Evolutionary conservation across 1,140 invertebrate genomes (phyloP), one percentile per base, ranked within the genome.

Genomic region (Drosophila neocordata): DNA sequence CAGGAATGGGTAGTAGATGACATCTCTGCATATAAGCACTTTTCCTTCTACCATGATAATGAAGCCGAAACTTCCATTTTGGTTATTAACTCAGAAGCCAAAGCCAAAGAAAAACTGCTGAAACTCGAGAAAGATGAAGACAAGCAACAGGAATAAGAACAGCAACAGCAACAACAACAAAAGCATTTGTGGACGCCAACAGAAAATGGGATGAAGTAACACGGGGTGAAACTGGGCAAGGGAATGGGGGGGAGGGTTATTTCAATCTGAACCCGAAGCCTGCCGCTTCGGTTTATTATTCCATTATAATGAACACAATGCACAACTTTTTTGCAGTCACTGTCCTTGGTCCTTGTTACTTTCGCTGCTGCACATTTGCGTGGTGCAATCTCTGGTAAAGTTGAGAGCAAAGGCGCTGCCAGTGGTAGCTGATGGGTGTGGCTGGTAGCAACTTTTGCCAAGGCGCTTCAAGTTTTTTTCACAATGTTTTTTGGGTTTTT

Each of bases 221-320:
- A 31, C 4, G 5, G 27, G 27, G 27, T 31, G 27, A 31, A 3
- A 31, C 4, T 31, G 27, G 27, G 4, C 3, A 4, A 12, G 15
- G 15, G 31, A 12, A 4, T 6, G 18, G 24, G 22, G 20, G n/a
- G 38, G 12, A 24, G n/a, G 1, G 34, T 41, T 62, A 20, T 48
- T 48, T 69, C 72, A 74, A 74, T 74, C 73, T 63, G 65, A 74
- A 52, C 65, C 53, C 56, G 41, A 48, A 20, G 41, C 41, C 37
- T 63, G 74, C 35, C 72, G 69, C 67, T 88, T 67, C 79, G 72
- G 83, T 88, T 79, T 83, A 83, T 83, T 87, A 87, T 82, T 87
- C 83, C 67, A 88, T 87, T 87, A 88, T 88, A 83, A 88, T 88
- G 73, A 88, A 88, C 79, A 87, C 82, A 87, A 87, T 79, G 82